Evolutionary conservation across 1,140 invertebrate genomes (phyloP).

Genomic region (Aphis gossypii): DNA sequence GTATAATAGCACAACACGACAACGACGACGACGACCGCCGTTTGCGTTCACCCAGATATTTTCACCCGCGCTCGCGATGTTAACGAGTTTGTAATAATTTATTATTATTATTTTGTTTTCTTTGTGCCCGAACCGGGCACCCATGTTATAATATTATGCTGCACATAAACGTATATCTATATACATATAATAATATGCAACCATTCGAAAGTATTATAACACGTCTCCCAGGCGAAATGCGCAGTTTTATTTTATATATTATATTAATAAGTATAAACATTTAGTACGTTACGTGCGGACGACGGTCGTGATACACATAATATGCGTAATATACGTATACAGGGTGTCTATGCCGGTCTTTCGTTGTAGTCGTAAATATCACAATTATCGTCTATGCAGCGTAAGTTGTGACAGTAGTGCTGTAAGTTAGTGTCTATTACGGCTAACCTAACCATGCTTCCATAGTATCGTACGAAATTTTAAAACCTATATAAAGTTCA

Average conservation of each 20-base stretch:
- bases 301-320: slow-evolving; percentile 26
- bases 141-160: neutral
- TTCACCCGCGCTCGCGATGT: slow-evolving; percentile 16
- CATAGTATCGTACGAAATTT: neutral
- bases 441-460: neutral
- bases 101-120: slow-evolving; percentile 40
- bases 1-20: neutral
- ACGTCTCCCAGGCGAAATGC: neutral
- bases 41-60: slow-evolving; percentile 26
- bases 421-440: neutral
- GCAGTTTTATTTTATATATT: neutral
- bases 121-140: neutral
- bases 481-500: neutral
- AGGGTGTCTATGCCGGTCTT: neutral
- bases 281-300: neutral
- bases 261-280: neutral
- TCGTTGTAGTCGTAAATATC: neutral
- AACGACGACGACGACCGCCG: neutral
- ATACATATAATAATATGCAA: neutral
- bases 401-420: neutral
- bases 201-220: slow-evolving; percentile 23
- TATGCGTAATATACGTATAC: neutral
- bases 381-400: neutral
- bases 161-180: neutral
- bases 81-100: slow-evolving; percentile 43